Conservation (phyloP, 1,140 invertebrate genomes). For the Cydia splendana region DNA sequence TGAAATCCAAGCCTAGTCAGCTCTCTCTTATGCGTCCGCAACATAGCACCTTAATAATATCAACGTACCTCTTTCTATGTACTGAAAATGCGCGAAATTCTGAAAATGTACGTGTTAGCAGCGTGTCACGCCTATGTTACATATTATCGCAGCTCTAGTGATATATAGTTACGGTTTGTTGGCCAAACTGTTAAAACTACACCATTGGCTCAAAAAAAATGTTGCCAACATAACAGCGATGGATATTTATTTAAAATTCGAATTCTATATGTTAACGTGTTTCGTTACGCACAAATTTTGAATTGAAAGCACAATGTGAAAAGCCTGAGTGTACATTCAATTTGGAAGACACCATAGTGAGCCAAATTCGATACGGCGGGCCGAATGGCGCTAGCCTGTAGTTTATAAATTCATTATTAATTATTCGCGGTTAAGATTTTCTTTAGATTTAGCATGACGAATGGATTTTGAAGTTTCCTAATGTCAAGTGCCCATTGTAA, state of each 20-base stretch:
- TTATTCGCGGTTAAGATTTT: constrained; percentile 45
- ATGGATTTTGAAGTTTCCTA: not conserved
- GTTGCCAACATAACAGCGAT: not conserved
- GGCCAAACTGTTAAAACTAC: no score
- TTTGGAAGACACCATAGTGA: constrained; percentile 77
- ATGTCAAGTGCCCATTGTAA: constrained; percentile 21
- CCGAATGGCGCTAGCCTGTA: constrained; percentile 51
- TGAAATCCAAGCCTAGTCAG: not conserved
- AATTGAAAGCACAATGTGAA: constrained; percentile 50
- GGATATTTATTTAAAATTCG: constrained; percentile 17
- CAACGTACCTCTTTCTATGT: no score
- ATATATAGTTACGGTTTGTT: no score
- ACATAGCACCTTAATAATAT: not conserved
- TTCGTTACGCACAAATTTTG: constrained; percentile 50
- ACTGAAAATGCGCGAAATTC: no score
- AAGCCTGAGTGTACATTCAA: constrained; percentile 57
- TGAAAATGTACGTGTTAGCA: no score
- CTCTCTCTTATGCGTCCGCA: not conserved
- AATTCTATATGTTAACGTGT: constrained; percentile 39
- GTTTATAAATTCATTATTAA: constrained; percentile 49
- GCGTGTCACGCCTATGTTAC: no score
- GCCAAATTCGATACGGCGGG: constrained; percentile 53
- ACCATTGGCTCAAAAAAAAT: no score
- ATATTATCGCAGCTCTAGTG: no score
- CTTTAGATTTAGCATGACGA: constrained; percentile 29